These are phyloP conservation scores for Lepidurus arcticus DNA, from an alignment of 1,140 invertebrate species.

Conservation along the genomic window DNA sequence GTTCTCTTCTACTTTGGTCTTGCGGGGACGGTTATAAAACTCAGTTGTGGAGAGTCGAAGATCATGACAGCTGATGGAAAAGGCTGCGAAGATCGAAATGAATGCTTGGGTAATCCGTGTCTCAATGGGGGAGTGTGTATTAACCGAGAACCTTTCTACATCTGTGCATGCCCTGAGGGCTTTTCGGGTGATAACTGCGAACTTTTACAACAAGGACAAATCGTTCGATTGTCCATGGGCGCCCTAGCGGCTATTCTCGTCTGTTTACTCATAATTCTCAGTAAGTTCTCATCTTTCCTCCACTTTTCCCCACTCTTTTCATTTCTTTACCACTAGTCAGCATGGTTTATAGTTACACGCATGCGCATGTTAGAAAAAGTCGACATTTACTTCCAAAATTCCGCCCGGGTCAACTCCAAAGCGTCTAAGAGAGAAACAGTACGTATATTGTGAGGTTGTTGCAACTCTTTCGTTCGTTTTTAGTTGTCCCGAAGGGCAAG, in stretches of 20 bases:
- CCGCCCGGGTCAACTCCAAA: not conserved
- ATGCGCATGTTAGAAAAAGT: not conserved
- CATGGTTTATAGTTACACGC: not conserved
- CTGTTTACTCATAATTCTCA: constrained; percentile 87
- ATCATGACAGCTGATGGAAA: constrained; percentile 80
- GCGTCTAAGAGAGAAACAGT: not conserved
- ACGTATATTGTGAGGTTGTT: not conserved
- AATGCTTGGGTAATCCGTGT: constrained; percentile 86
- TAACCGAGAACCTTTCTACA: constrained; percentile 76
- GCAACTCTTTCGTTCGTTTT: constrained; percentile 32
- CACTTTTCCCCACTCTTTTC: not conserved
- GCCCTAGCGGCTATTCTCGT: constrained; percentile 87
- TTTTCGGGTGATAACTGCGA: constrained; percentile 93
- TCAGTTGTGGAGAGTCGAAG: constrained; percentile 83
- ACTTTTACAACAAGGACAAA: constrained; percentile 83
- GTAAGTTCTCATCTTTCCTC: constrained; percentile 55
- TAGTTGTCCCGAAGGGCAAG: constrained; percentile 67
- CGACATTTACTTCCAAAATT: not conserved
- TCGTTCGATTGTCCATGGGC: constrained; percentile 85
- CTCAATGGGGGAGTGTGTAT: constrained; percentile 82
- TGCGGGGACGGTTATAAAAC: not conserved
- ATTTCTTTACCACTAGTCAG: not conserved
- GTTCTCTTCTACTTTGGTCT: not conserved
- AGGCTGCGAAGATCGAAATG: constrained; percentile 87
- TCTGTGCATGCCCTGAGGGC: constrained; percentile 66